phyloP scores from a whole-genome alignment of 2,888 invertebrate genomes.

The Napeogenes inachia region DNA sequence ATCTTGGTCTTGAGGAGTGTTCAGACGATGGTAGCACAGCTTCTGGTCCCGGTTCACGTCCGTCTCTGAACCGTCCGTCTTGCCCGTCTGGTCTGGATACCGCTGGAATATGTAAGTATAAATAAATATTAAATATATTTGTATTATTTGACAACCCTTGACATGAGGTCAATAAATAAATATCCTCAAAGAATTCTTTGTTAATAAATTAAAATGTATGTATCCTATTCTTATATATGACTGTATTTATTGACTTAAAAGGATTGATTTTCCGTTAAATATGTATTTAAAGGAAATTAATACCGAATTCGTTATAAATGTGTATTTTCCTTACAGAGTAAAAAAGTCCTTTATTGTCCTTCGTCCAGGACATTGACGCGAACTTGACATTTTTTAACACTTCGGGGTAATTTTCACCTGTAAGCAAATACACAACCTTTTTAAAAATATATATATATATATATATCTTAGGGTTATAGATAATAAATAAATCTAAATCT shows the following conservation, averaged over 20 bases:
- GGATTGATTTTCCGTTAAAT: not conserved
- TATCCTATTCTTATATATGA: too few species aligned
- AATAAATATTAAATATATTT: not conserved
- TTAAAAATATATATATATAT: too few species aligned
- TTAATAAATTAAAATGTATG: too few species aligned
- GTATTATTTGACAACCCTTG: not conserved
- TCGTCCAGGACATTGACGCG: slow-evolving; percentile 94
- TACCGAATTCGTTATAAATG: not conserved
- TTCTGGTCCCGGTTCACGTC: slow-evolving; percentile 93
- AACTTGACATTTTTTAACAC: slow-evolving; percentile 95
- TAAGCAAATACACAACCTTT: slow-evolving; percentile 16
- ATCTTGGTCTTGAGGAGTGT: slow-evolving; percentile 91
- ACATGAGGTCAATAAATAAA: not conserved
- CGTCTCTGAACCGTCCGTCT: slow-evolving; percentile 95
- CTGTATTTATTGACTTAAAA: too few species aligned
- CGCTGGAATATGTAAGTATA: slow-evolving; percentile 70
- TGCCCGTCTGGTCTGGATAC: slow-evolving; percentile 88
- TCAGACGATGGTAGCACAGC: slow-evolving; percentile 93
- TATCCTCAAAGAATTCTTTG: too few species aligned
- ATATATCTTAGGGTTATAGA: too few species aligned
- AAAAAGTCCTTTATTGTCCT: slow-evolving; percentile 96
- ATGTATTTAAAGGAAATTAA: too few species aligned
- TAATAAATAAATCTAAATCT: too few species aligned
- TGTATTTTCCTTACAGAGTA: slow-evolving; percentile 82
- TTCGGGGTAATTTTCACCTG: slow-evolving; percentile 91